phyloP scores from a whole-genome alignment of 2,888 invertebrate genomes.

The Halictus quadricinctus region DNA sequence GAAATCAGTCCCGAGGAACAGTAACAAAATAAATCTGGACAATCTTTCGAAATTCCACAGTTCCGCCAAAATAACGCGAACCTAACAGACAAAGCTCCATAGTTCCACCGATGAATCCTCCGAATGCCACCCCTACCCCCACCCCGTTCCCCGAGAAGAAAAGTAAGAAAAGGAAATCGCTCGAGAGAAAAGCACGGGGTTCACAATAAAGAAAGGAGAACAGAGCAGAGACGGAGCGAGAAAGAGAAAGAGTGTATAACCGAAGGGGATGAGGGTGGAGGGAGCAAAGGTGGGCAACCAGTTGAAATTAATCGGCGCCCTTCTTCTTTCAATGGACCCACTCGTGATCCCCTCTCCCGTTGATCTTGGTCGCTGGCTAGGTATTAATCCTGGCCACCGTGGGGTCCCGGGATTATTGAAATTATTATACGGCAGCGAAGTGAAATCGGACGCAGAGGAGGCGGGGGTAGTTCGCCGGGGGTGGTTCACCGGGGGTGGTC shows the following conservation, averaged over 20 bases:
- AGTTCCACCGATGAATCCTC: not conserved
- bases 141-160: not conserved
- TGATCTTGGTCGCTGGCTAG: constrained; percentile 44
- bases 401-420: constrained; percentile 77
- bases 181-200: not conserved
- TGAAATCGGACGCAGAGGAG: constrained; percentile 69
- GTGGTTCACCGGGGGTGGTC: constrained; percentile 25
- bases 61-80: not conserved
- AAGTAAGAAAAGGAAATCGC: constrained; percentile 22
- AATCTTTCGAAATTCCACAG: not conserved
- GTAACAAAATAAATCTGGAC: not conserved
- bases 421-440: constrained; percentile 76
- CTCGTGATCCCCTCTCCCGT: constrained; percentile 14
- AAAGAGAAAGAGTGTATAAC: not conserved
- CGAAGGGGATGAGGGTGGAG: not conserved
- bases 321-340: constrained; percentile 63
- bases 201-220: not conserved
- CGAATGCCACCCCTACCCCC: not conserved
- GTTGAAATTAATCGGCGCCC: constrained; percentile 70
- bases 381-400: constrained; percentile 74
- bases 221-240: not conserved
- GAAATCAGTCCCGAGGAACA: no score
- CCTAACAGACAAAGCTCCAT: not conserved
- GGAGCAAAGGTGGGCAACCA: constrained; percentile 50
- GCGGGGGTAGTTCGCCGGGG: constrained; percentile 4